phyloP scores from a whole-genome alignment of 2,113 vertebrate genomes.

The Corythoichthys intestinalis region DNA sequence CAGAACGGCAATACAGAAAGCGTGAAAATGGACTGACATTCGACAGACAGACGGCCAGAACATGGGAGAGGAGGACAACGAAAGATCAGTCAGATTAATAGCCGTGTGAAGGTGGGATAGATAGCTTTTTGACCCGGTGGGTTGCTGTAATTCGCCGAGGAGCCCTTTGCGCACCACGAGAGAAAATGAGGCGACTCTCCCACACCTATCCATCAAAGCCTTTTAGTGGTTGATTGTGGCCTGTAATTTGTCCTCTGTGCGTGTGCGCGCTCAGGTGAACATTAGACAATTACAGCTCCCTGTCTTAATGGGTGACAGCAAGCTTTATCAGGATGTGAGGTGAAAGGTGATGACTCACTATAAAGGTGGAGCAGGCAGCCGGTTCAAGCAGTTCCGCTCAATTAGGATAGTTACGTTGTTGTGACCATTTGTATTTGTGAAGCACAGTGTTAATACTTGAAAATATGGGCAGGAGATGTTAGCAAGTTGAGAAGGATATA shows the following conservation, averaged over 20 bases:
- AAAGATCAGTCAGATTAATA: slow-evolving; percentile 57
- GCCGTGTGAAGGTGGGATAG: slow-evolving; percentile 50
- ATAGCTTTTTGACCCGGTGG: slow-evolving; percentile 64
- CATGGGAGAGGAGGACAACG: background rate
- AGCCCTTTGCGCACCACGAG: slow-evolving; percentile 50
- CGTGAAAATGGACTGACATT: background rate
- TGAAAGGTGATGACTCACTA: slow-evolving; percentile 38
- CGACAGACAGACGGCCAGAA: background rate
- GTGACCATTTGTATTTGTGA: slow-evolving; percentile 20
- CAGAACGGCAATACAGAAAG: background rate
- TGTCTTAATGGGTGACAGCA: slow-evolving; percentile 31
- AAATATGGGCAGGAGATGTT: slow-evolving; percentile 7
- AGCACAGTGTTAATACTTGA: slow-evolving; percentile 10
- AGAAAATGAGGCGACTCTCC: slow-evolving; percentile 65
- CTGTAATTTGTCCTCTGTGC: slow-evolving; percentile 55
- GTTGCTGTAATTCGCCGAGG: slow-evolving; percentile 59
- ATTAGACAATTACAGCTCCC: slow-evolving; percentile 58
- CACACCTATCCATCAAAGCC: slow-evolving; percentile 61
- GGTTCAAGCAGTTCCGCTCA: background rate
- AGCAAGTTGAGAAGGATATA: slow-evolving; percentile 3
- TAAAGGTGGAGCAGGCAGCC: slow-evolving; percentile 25
- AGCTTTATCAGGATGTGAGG: slow-evolving; percentile 27
- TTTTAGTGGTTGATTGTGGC: slow-evolving; percentile 65
- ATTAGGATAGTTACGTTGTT: slow-evolving; percentile 7
- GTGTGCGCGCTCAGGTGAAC: slow-evolving; percentile 39